phyloP scores from a whole-genome alignment of 2,888 invertebrate genomes.

The Epiblema foenella region DNA sequence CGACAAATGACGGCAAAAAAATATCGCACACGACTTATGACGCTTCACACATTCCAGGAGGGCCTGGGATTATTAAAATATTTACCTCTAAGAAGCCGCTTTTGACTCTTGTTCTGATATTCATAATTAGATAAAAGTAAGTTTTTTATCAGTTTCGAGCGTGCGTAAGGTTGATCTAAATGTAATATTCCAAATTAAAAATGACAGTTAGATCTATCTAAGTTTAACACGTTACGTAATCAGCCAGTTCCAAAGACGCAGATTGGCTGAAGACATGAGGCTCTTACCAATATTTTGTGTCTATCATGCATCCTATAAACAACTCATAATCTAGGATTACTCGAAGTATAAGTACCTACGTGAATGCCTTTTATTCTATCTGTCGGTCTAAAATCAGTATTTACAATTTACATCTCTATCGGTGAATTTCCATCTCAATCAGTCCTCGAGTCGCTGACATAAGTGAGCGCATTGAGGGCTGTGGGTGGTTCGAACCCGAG shows the following conservation, averaged over 20 bases:
- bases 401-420: background rate
- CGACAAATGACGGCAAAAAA: constrained; percentile 21
- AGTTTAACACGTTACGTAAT: too few species aligned
- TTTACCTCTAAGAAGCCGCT: constrained; percentile 13
- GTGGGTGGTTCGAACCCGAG: constrained; percentile 24
- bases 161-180: too few species aligned
- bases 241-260: too few species aligned
- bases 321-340: background rate
- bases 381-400: background rate
- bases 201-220: too few species aligned
- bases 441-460: constrained; percentile 24
- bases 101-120: too few species aligned
- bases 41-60: constrained; percentile 29
- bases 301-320: background rate
- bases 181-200: too few species aligned
- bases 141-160: too few species aligned
- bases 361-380: background rate
- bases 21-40: constrained; percentile 40
- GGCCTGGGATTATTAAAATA: constrained; percentile 32
- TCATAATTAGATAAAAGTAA: too few species aligned
- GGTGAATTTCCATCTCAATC: constrained; percentile 14
- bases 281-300: background rate
- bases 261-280: too few species aligned
- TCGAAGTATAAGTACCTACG: background rate
- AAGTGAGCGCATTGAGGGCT: constrained; percentile 31